Evolutionary conservation across 2,888 invertebrate species (phyloP).

Genomic region (Apeira syringaria): DNA sequence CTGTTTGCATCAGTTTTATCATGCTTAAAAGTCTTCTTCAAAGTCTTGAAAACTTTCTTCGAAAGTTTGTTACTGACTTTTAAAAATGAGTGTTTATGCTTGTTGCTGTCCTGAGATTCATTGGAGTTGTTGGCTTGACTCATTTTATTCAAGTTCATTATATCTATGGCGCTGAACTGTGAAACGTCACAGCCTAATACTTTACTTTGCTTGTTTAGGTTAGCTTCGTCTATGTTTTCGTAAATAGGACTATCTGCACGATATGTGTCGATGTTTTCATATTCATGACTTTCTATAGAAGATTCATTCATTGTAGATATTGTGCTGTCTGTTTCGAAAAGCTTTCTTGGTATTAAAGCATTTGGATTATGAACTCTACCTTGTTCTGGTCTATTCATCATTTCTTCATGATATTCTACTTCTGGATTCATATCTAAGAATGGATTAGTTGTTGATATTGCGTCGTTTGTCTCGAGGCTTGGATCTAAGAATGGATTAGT

Average conservation of each 20-base stretch:
- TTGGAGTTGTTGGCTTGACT: constrained; percentile 51
- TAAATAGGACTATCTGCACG: constrained; percentile 68
- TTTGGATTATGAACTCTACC: constrained; percentile 31
- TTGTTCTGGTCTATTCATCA: constrained; percentile 37
- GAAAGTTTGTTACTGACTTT: constrained; percentile 71
- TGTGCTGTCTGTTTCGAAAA: constrained; percentile 74
- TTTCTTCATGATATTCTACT: constrained; percentile 57
- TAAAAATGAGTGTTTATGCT: constrained; percentile 56
- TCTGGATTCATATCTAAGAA: constrained; percentile 57
- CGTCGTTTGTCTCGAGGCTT: constrained; percentile 43
- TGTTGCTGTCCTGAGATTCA: constrained; percentile 66
- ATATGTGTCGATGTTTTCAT: constrained; percentile 68
- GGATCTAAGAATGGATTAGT: constrained; percentile 77
- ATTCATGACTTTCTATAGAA: constrained; percentile 52
- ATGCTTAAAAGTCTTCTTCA: constrained; percentile 71
- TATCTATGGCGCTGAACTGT: constrained; percentile 68
- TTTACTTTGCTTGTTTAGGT: constrained; percentile 74
- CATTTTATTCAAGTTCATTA: constrained; percentile 68
- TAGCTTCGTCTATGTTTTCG: constrained; percentile 58
- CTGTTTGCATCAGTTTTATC: constrained; percentile 60
- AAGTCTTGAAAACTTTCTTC: constrained; percentile 70
- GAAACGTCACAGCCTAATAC: constrained; percentile 75
- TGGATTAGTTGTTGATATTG: constrained; percentile 50
- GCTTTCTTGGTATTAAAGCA: constrained; percentile 57
- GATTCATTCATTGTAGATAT: constrained; percentile 73